These are phyloP conservation scores for Microtus montanus DNA, from an alignment of 2,113 vertebrate genomes.

Conservation along the genomic window DNA sequence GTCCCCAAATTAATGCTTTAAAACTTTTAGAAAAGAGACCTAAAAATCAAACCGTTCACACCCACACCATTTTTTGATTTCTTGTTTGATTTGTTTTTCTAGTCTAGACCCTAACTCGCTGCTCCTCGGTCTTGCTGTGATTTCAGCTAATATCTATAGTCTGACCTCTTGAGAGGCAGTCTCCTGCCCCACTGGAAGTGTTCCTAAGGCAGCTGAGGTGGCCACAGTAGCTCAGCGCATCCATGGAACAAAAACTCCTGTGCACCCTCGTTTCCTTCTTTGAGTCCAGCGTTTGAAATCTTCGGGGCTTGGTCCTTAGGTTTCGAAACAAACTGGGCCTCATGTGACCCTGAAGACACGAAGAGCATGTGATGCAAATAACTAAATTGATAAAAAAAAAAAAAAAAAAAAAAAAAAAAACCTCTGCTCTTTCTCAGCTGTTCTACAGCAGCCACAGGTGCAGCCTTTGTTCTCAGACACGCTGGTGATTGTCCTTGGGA, in stretches of 20 bases:
- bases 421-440: not conserved
- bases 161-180: not conserved
- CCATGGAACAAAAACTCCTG: not conserved
- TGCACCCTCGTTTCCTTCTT: not conserved
- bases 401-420: not conserved
- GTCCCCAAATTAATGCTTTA: slow-evolving; percentile 35
- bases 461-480: slow-evolving; percentile 16
- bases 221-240: not conserved
- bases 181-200: not conserved
- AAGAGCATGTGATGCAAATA: not conserved
- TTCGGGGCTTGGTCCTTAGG: not conserved
- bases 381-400: not conserved
- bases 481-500: not conserved
- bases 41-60: slow-evolving; percentile 47
- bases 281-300: slow-evolving; percentile 6
- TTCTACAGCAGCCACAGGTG: not conserved
- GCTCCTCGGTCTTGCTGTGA: not conserved
- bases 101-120: not conserved
- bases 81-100: slow-evolving; percentile 49
- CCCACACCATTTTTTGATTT: slow-evolving; percentile 14
- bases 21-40: not conserved
- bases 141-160: not conserved
- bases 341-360: not conserved
- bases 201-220: not conserved
- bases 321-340: not conserved